These are phyloP conservation scores for Parotocinclus haroldoi DNA, from an alignment of 2,797 vertebrate species.

Conservation along the genomic window DNA sequence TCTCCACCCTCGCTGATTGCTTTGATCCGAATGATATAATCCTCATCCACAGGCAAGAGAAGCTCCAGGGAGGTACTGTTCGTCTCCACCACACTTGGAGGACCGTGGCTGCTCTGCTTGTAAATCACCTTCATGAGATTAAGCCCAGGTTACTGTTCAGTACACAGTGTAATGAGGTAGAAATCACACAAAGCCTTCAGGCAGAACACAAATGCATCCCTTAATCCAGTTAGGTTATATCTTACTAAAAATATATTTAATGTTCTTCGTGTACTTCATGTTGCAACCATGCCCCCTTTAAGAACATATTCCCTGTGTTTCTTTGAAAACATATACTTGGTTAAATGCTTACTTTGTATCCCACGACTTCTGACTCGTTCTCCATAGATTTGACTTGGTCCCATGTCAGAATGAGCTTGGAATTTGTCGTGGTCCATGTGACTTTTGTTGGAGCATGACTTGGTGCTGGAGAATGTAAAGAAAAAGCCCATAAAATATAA, in stretches of 20 bases:
- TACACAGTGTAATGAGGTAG: conserved; percentile 57
- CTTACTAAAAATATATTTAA: neutral
- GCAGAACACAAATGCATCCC: neutral
- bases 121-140: conserved; percentile 80
- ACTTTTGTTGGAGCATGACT: conserved; percentile 67
- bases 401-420: conserved; percentile 94
- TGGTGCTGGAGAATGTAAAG: neutral
- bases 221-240: neutral
- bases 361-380: conserved; percentile 95
- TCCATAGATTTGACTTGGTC: conserved; percentile 93
- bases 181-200: neutral
- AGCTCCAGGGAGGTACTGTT: conserved; percentile 92
- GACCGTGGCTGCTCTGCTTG: conserved; percentile 86
- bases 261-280: no score
- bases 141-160: neutral
- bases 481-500: no score
- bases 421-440: conserved; percentile 92
- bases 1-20: conserved; percentile 93
- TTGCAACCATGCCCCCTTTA: no score
- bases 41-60: conserved; percentile 85
- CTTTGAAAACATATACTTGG: neutral
- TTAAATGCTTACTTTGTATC: conserved; percentile 76
- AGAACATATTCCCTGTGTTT: no score
- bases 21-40: conserved; percentile 91
- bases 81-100: conserved; percentile 86